Base-by-base conservation (phyloP, 2,797 vertebrate genomes). In the Lates japonicus region DNA sequence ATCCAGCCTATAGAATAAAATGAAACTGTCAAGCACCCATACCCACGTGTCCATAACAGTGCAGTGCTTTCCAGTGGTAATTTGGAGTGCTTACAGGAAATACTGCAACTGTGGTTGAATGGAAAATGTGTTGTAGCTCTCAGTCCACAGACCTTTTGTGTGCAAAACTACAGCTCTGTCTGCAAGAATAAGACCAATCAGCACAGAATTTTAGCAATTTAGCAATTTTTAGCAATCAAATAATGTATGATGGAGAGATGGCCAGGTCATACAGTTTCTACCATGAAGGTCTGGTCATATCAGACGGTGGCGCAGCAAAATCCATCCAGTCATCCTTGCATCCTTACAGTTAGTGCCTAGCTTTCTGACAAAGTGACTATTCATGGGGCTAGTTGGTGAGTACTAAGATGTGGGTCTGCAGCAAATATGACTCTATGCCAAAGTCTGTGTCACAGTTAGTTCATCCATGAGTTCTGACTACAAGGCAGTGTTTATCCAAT, bases 71-170 rank as follows among this genome's bases (percentile, higher is more conserved):
- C 29, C 57, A 54, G 29, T 65, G 75, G 63, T 76, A 37, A 70
- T 66, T 25, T 78, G 63, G 52, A 78, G 49, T 41, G 44, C 59
- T 64, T 61, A 74, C 62, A 78, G 83, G 77, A 85, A 83, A 85
- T 70, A 80, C 66, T 81, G 78, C 42, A 57, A 52, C 74, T 72
- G 70, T 76, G 70, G 55, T 44, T 67, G 52, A 61, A 76, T 76
- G 70, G 74, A 73, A 85, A 74, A 74, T 54, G n/a, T 61, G 54
- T 31, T 60, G 22, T 19, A 41, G 66, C 52, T 39, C 31, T 57
- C 22, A 55, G 44, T 33, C 46, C 20, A 39, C 64, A 62, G 52
- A 46, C 48, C 66, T 48, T 48, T n/a, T 31, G 7, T 29, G 20
- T 7, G 39, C 9, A 2, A 13, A 25, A 6, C 13, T 25, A 19